Percentiles rank a stretch among this genome's conserved stretches.
Conservation (phyloP, 2,888 invertebrate species). For the Gisinianus flammeolus region DNA sequence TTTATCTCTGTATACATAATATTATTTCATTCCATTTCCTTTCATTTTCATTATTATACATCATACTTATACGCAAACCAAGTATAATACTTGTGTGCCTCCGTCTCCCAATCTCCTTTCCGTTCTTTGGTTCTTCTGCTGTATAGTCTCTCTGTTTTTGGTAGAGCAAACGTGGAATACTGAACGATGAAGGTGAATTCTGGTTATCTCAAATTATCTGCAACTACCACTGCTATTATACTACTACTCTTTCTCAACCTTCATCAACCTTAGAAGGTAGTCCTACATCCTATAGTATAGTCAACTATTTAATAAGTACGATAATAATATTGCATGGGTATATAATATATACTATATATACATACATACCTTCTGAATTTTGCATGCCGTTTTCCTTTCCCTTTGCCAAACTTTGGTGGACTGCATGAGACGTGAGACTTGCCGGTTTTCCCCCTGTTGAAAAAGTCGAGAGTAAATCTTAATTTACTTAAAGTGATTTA, state of each 20-base stretch:
- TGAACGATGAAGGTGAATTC: neutral
- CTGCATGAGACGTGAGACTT: neutral
- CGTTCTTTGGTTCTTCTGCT: too few species aligned
- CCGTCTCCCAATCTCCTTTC: too few species aligned
- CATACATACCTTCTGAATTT: neutral
- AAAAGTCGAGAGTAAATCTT: neutral
- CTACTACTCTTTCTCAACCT: neutral
- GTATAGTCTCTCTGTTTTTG: too few species aligned
- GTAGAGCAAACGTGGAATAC: too few species aligned
- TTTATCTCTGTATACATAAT: too few species aligned
- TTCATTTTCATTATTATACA: neutral
- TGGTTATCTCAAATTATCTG: neutral
- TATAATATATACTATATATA: neutral
- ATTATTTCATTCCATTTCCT: too few species aligned
- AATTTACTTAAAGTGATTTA: neutral
- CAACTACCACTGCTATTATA: neutral
- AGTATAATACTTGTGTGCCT: neutral
- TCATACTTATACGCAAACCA: conserved; percentile 1
- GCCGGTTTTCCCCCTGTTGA: neutral
- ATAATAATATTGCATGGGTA: neutral
- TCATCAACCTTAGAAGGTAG: too few species aligned
- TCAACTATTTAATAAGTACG: neutral
- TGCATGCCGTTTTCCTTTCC: neutral
- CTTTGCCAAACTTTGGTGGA: neutral
- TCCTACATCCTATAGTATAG: too few species aligned